Percentiles rank a stretch among this genome's conserved stretches.
phyloP scores from a whole-genome alignment of 1,140 invertebrate species.

The Sesamia nonagrioides region DNA sequence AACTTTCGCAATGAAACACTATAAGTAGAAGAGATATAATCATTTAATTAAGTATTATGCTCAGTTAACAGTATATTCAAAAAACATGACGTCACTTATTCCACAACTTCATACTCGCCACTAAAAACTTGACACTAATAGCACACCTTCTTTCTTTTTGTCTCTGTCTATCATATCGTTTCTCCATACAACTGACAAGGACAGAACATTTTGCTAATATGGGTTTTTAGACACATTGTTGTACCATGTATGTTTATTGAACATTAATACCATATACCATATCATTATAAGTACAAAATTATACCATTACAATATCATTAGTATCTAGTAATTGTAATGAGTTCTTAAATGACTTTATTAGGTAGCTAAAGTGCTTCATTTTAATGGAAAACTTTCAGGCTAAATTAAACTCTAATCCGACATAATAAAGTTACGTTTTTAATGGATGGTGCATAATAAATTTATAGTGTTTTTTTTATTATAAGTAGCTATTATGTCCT shows the following conservation, averaged over 20 bases:
- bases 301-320: conserved; percentile 28
- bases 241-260: background rate
- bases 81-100: background rate
- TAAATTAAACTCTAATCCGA: background rate
- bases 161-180: background rate
- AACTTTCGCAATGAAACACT: too few relatives aligned
- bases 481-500: conserved; percentile 20
- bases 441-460: background rate
- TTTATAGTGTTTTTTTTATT: conserved; percentile 3
- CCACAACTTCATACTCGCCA: background rate
- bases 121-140: background rate
- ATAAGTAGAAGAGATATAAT: too few relatives aligned
- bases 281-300: background rate
- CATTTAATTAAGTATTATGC: background rate
- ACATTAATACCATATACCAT: background rate
- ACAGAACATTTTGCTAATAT: background rate
- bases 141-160: background rate
- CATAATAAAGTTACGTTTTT: background rate
- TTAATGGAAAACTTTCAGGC: background rate
- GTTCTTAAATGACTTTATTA: conserved; percentile 13
- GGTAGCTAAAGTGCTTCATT: background rate
- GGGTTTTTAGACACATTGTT: background rate
- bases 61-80: background rate
- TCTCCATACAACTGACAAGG: background rate
- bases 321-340: conserved; percentile 18